These are phyloP conservation scores for Pampusana beccarii DNA, from an alignment of 2,113 vertebrate genomes.

Conservation along the genomic window DNA sequence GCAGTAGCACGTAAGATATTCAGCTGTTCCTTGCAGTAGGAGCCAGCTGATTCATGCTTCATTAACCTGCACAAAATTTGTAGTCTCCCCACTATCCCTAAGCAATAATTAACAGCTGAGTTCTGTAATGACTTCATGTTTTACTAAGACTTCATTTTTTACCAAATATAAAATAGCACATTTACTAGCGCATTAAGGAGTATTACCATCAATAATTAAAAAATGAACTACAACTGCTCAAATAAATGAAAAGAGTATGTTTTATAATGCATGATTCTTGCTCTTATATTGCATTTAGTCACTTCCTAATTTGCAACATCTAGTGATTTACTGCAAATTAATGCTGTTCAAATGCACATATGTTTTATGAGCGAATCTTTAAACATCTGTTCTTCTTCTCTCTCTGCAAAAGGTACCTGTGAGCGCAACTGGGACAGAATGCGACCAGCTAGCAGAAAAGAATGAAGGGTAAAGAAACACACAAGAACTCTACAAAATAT, in stretches of 20 bases:
- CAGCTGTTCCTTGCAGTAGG: neutral
- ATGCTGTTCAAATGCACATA: slow-evolving; percentile 2
- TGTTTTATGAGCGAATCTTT: neutral
- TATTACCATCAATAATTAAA: slow-evolving; percentile 65
- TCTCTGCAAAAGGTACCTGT: neutral
- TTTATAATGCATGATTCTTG: slow-evolving; percentile 29
- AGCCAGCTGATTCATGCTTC: slow-evolving; percentile 46
- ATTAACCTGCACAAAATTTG: slow-evolving; percentile 53
- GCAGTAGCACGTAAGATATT: neutral
- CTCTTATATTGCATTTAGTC: slow-evolving; percentile 9
- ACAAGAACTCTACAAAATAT: neutral
- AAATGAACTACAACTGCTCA: slow-evolving; percentile 45
- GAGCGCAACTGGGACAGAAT: neutral
- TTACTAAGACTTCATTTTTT: slow-evolving; percentile 59
- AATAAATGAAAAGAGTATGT: slow-evolving; percentile 53
- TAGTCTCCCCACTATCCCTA: slow-evolving; percentile 45
- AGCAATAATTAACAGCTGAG: slow-evolving; percentile 65
- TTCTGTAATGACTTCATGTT: slow-evolving; percentile 53
- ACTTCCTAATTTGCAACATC: slow-evolving; percentile 35
- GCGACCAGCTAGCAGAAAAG: neutral
- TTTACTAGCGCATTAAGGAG: slow-evolving; percentile 32
- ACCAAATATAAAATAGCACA: slow-evolving; percentile 37
- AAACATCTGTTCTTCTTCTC: slow-evolving; percentile 1
- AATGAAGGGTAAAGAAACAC: neutral
- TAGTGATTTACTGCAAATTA: slow-evolving; percentile 26